Percentiles rank a stretch among this genome's conserved stretches.
phyloP scores from a whole-genome alignment of 2,113 vertebrate species.

The Petrocephalus microphthalmus region DNA sequence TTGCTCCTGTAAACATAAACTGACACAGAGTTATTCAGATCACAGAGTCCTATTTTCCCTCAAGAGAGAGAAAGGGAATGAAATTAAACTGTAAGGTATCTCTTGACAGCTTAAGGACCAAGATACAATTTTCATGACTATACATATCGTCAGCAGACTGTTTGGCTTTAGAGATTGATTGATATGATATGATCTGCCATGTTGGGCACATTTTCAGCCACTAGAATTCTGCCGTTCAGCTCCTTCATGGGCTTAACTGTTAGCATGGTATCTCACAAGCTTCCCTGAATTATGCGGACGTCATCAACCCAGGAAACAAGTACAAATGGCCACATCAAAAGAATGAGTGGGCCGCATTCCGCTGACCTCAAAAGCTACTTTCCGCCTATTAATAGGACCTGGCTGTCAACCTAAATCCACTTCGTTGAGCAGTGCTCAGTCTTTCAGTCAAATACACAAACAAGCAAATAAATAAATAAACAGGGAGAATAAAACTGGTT shows the following conservation, averaged over 20 bases:
- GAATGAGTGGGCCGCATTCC: constrained; percentile 39
- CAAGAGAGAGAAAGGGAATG: neutral
- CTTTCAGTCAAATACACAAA: neutral
- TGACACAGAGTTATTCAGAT: neutral
- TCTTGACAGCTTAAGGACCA: neutral
- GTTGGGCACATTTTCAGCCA: neutral
- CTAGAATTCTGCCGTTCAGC: neutral
- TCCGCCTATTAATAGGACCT: constrained; percentile 53
- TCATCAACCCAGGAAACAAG: constrained; percentile 48
- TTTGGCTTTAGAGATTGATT: neutral
- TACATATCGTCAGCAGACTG: neutral
- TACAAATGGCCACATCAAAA: constrained; percentile 41
- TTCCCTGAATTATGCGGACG: constrained; percentile 13
- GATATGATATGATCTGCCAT: constrained; percentile 4
- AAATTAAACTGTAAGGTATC: neutral
- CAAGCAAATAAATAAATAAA: neutral
- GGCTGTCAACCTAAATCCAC: constrained; percentile 34
- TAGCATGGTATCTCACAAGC: constrained; percentile 2
- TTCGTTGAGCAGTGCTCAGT: constrained; percentile 21
- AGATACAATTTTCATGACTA: neutral
- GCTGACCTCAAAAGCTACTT: constrained; percentile 55
- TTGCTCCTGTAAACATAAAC: neutral
- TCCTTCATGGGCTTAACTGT: neutral
- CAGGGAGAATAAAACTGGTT: neutral
- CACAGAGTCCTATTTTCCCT: neutral